Base-by-base conservation (phyloP, 1,140 invertebrate species). In the Drosophila micromelanica region DNA sequence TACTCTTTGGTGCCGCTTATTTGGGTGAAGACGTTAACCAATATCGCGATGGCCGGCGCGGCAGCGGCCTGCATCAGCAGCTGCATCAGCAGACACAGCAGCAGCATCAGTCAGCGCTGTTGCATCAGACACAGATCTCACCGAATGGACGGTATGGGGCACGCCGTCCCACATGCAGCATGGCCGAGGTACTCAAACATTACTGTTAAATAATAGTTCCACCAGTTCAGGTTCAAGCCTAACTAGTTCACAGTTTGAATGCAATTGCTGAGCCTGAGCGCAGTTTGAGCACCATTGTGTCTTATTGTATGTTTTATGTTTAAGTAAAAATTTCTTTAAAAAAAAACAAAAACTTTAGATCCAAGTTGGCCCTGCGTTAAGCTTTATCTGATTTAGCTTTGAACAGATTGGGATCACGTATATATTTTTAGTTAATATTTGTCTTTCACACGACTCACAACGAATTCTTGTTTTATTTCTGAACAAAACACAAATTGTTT, bases 101-200 rank as follows among this genome's bases (percentile, higher is more conserved):
- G 49, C 51, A 68, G 63, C 78, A 65, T 11, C 68, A 65, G 54
- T 37, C 68, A 13, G 42, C 70, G 20, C 57, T 78, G 64, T 43
- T 78, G 38, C 75, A 87, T 43, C 89, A 91, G 80, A 84, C 91
- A 73, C 91, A 92, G 69, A 90, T 81, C 67, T 84, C 87, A 62
- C 91, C 90, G 54, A 75, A 82, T 43, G 91, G 94, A 65, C 93
- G 94, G 76, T 95, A 95, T 82, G 94, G 93, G 37, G 94, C 95
- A 2, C 93, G 92, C 20, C 93, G 94, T 76, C 94, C 94, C 67
- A 93, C 93, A 42, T 95, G 94, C 91, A 95, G 94, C 62, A 95
- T 95, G 94, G 94, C 94, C 62, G 94, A 94, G 92, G 95, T 95
- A 93, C 69, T 90, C 51, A 67, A 13, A 43, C 42, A 73, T n/a